Evolutionary conservation across 2,888 invertebrate species (phyloP).

Genomic region (Eretmocerus hayati): DNA sequence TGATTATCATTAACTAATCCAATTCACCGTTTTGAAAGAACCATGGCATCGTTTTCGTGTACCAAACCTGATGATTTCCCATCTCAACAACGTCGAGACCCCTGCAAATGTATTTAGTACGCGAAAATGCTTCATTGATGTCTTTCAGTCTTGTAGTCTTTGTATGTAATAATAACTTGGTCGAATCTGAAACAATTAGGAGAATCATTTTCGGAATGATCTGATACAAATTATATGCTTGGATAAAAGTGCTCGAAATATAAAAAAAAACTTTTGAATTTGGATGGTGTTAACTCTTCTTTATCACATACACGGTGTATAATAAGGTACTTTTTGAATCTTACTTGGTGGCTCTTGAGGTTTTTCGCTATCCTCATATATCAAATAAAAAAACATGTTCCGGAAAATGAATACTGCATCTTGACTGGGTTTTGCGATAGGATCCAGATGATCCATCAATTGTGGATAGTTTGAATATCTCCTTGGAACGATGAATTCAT

Average conservation of each 20-base stretch:
- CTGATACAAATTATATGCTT: no score
- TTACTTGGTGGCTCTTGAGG: slow-evolving; percentile 33
- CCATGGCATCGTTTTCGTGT: slow-evolving; percentile 5
- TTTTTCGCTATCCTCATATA: slow-evolving; percentile 46
- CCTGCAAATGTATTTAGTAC: slow-evolving; percentile 42
- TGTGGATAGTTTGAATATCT: slow-evolving; percentile 27
- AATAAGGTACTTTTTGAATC: no score
- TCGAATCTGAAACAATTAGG: no score
- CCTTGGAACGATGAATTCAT: slow-evolving; percentile 40
- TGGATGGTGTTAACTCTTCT: no score
- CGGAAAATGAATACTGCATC: slow-evolving; percentile 47
- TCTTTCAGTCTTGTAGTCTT: slow-evolving; percentile 41
- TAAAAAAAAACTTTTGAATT: no score
- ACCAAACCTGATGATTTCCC: slow-evolving; percentile 37
- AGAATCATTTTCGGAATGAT: no score
- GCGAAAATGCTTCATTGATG: slow-evolving; percentile 30
- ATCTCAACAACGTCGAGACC: slow-evolving; percentile 34
- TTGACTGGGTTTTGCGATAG: slow-evolving; percentile 12
- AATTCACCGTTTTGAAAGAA: slow-evolving; percentile 1
- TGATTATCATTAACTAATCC: not conserved
- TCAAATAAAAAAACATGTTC: slow-evolving; percentile 49
- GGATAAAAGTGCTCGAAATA: no score
- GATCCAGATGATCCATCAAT: slow-evolving; percentile 37
- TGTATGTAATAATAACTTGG: slow-evolving; percentile 42
- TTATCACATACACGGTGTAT: no score